Evolutionary conservation across 1,140 invertebrate species (phyloP), one percentile per base, ranked within the genome.

Genomic region (Hormaphis cornu): DNA sequence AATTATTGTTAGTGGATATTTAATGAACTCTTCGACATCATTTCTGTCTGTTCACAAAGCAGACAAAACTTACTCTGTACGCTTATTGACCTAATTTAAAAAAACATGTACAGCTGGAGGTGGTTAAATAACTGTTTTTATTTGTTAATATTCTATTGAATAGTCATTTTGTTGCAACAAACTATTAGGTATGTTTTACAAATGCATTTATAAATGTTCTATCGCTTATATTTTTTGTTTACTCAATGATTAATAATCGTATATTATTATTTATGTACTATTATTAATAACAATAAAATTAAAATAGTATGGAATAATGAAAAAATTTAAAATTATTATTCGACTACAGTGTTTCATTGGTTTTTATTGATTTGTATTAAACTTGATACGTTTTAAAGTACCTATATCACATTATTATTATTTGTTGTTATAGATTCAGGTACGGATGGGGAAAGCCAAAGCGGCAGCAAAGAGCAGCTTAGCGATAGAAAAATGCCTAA

Each of bases 401-500:
- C n/a, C n/a, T n/a, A n/a, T n/a, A n/a, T n/a, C n/a, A n/a, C n/a
- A 58, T 58, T 20, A 40, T 40, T 6, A n/a, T 14, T 40, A 58
- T 40, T 58, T 40, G 20, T 40, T 24, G 30, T 58, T 40, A 24
- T 69, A 63, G 33, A 56, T 78, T 18, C 76, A 81, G 81, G 82
- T 77, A 79, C 79, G 14, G 80, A 82, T 78, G 37, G 76, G 80
- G 81, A 82, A 77, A 80, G 79, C 20, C 80, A 81, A 73, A 78
- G 75, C 74, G 80, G 81, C 58, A 80, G 78, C 75, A 81, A 80
- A 71, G 80, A 80, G 77, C 79, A 69, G 77, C 78, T 71, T 72
- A 75, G 70, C 37, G 79, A 70, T 75, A 79, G 73, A 78, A 82
- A 75, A 71, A 81, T 81, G 75, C 79, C 79, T 72, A 75, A 79